A percentile compares a stretch with the other conserved stretches of the same genome.
These are phyloP conservation scores for Torymus auratus DNA, from an alignment of 2,888 invertebrate genomes.

Conservation along the genomic window DNA sequence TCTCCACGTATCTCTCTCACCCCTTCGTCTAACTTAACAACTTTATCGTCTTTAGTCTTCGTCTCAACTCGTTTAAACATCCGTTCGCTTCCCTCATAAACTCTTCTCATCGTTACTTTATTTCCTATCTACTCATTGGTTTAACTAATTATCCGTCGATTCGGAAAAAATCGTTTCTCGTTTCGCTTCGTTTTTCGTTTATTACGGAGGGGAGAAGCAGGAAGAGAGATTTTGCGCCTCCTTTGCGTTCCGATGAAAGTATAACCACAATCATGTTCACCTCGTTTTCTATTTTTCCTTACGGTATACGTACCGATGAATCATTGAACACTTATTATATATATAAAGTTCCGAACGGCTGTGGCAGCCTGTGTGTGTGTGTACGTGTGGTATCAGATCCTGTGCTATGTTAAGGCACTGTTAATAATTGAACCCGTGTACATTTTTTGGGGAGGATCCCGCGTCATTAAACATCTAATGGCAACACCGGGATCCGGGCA, in stretches of 20 bases:
- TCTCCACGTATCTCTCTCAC: no score
- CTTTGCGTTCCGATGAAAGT: no score
- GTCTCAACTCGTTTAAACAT: slow-evolving; percentile 42
- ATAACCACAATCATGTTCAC: no score
- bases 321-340: slow-evolving; percentile 22
- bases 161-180: slow-evolving; percentile 56
- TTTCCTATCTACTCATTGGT: slow-evolving; percentile 53
- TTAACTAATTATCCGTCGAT: slow-evolving; percentile 50
- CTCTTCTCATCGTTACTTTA: slow-evolving; percentile 34
- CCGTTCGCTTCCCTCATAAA: slow-evolving; percentile 18
- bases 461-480: no score
- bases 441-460: no score
- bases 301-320: neutral
- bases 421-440: neutral
- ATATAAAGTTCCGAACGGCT: neutral
- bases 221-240: slow-evolving; percentile 37
- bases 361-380: no score
- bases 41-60: slow-evolving; percentile 57
- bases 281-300: no score
- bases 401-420: neutral
- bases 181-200: slow-evolving; percentile 33
- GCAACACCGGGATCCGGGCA: no score
- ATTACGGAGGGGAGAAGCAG: slow-evolving; percentile 17
- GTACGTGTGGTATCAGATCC: neutral
- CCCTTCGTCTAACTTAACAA: slow-evolving; percentile 12